Base-by-base conservation (phyloP, 2,888 invertebrate genomes). In the Oxyscelio sp. region DNA sequence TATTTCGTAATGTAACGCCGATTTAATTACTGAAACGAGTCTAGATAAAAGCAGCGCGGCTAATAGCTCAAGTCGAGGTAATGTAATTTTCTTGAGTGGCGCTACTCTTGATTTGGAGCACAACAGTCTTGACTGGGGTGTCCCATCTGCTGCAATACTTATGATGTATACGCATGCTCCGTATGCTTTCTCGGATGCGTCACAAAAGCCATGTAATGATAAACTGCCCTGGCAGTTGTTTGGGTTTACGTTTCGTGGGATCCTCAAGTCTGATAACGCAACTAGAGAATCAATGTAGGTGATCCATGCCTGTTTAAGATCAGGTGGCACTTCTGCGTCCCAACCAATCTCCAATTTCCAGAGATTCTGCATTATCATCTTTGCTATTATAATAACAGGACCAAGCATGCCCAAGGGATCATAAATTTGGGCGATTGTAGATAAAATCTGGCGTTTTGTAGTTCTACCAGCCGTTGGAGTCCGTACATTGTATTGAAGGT, bases 161-260 rank as follows among this genome's bases (percentile, higher is more conserved):
- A 45, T 19, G 2, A 87, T 2, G 27, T 89, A 90, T 0, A 90
- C 34, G 50, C 89, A 89, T 1, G 56, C 31, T 34, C 31, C 38
- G 11, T 54, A 54, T 15, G 54, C 24, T n/a, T 11, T 17, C 31
- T 27, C 27, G 2, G 82, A 87, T 5, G 88, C 87, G 48, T 89
- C 89, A 13, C 83, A 63, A 27, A 90, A 91, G 0, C 86, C 89
- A 24, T 87, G 86, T 5, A 87, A 17, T 3, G 45, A 5, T 5
- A 71, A 24, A 4, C 13, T 4, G 4, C 13, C 13, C 11, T n/a
- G 2, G 4, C 59, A 8, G 22, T 79, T 70, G 27, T 58, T 45
- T 8, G 48, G 27, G 17, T 70, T 50, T 0, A 73, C 52, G 17
- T 79, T 82, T 38, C 84, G 56, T 0, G 27, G 31, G 4, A 85